Evolutionary conservation across 37 sponge, comb jelly and placozoan species (phyloP), one percentile per base, ranked within the genome.

Genomic region (Petrosia ficiformis): DNA sequence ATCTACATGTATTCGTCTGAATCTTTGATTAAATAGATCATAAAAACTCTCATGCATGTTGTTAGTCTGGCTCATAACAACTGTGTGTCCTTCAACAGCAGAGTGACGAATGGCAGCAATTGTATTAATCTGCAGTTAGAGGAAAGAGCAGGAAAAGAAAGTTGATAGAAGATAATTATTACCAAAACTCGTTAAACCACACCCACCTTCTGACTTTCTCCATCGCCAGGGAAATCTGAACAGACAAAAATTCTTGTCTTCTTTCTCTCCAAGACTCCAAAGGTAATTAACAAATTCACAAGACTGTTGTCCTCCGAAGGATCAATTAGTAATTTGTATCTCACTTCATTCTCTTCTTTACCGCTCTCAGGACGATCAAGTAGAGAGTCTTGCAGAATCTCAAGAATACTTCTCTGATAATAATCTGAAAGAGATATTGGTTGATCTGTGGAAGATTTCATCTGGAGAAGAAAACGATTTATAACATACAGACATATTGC

Each of bases 31-130:
- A 78, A 93, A 88, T 34, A 93, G 80, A 43, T 93, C 94, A 59
- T 94, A 94, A 48, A 94, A 89, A 73, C 94, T 94, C 75, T 89
- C 94, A 57, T 89, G 86, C 19, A 94, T 89, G 65, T 86, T 87
- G 57, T 89, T 87, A 0, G 94, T 86, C 58, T 94, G 91, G 54
- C 75, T 82, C 87, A 94, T 82, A 41, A 94, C 75, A 1, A 86
- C 91, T 8, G 94, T 94, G 74, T 86, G 87, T 1, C 91, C 91
- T 39, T 89, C 87, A 21, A 83, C 76, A 33, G 87, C 91, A 41
- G 87, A 86, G 72, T 86, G 83, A 33, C 86, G 75, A 33, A 91
- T 79, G 3, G 87, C 86, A 31, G 92, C 82, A 52, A 91, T 82
- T 0, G 83, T 86, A 66, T 86, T 91, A 68, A 91, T 82, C 92